phyloP scores from a whole-genome alignment of 2,888 invertebrate species.

The Pseudococcus viburni region DNA sequence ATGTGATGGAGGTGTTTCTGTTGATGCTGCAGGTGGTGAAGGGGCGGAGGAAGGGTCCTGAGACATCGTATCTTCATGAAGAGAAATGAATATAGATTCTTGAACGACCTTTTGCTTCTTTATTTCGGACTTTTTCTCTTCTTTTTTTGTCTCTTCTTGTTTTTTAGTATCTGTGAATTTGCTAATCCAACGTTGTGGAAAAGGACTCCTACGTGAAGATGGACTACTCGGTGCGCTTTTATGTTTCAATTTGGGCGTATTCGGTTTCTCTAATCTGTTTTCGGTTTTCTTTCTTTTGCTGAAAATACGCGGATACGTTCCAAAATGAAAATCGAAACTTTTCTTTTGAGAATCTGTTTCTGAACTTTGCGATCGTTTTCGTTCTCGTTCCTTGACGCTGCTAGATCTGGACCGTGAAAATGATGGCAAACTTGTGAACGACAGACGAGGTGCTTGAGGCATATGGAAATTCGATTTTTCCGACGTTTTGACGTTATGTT shows the following conservation, averaged over 20 bases:
- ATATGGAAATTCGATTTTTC: constrained; percentile 78
- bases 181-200: constrained; percentile 57
- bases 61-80: constrained; percentile 35
- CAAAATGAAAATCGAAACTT: constrained; percentile 81
- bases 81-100: constrained; percentile 54
- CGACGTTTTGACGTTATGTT: constrained; percentile 71
- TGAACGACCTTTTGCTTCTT: background rate
- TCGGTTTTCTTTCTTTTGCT: constrained; percentile 71
- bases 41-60: background rate
- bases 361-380: constrained; percentile 34
- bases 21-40: background rate
- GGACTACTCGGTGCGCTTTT: constrained; percentile 58
- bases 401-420: constrained; percentile 72
- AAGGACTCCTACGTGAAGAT: constrained; percentile 48
- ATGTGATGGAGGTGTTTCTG: background rate
- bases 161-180: constrained; percentile 40
- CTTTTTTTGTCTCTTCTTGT: constrained; percentile 2
- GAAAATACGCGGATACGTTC: constrained; percentile 83
- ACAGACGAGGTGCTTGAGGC: constrained; percentile 72
- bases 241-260: constrained; percentile 50
- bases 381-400: constrained; percentile 72
- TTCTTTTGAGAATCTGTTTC: constrained; percentile 71
- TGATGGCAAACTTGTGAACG: constrained; percentile 63
- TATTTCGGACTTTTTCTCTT: background rate
- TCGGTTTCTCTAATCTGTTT: constrained; percentile 67